Evolutionary conservation across 2,113 vertebrate species (phyloP).

Genomic region (Dipodomys merriami): DNA sequence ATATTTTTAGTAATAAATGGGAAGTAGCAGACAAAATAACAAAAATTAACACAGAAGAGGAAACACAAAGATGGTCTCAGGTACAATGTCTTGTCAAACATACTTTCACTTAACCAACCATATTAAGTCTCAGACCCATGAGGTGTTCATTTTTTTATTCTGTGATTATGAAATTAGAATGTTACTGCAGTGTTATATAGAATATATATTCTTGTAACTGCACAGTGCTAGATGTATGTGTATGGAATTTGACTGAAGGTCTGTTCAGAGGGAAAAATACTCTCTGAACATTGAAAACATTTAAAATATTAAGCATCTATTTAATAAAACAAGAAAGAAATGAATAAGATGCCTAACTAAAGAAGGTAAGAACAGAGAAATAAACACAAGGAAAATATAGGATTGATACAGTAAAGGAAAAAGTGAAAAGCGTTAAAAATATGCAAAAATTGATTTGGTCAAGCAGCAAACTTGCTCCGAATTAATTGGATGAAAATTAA

Average conservation of each 20-base stretch:
- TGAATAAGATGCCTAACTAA: constrained; percentile 32
- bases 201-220: background rate
- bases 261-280: background rate
- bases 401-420: background rate
- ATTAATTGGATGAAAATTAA: constrained; percentile 33
- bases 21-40: background rate
- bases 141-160: background rate
- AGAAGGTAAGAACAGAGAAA: constrained; percentile 11
- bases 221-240: background rate
- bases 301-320: background rate
- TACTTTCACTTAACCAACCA: background rate
- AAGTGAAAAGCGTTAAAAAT: constrained; percentile 9
- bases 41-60: background rate
- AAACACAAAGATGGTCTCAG: background rate
- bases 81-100: background rate
- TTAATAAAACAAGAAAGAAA: constrained; percentile 6
- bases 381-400: constrained; percentile 8
- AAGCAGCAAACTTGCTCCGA: too few relatives aligned
- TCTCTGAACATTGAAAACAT: too few relatives aligned
- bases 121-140: background rate
- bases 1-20: background rate
- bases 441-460: too few relatives aligned
- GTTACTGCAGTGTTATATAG: background rate
- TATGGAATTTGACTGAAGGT: background rate
- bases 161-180: background rate